These are phyloP conservation scores for Hirtodrosophila cameraria DNA, from an alignment of 2,888 invertebrate species.

Conservation along the genomic window DNA sequence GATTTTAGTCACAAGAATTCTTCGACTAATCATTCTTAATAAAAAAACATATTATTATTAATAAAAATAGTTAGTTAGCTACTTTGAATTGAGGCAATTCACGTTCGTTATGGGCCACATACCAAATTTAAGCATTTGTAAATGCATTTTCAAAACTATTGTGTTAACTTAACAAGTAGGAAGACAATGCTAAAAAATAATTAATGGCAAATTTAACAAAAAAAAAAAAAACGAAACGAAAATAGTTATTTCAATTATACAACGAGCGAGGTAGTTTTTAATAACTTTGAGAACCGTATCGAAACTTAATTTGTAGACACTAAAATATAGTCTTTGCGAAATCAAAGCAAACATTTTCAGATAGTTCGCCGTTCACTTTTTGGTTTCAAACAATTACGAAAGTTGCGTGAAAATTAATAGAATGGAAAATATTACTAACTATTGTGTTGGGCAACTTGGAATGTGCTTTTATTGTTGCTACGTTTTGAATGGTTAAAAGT, in stretches of 20 bases:
- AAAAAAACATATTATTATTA: too few species aligned
- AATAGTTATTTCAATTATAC: slow-evolving; percentile 4
- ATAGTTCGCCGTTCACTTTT: slow-evolving; percentile 60
- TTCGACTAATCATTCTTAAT: too few species aligned
- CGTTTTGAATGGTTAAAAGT: slow-evolving; percentile 9
- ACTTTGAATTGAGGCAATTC: too few species aligned
- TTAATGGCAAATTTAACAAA: neutral
- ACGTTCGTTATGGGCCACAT: too few species aligned
- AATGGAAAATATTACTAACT: slow-evolving; percentile 58
- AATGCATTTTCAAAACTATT: neutral
- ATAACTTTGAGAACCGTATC: slow-evolving; percentile 20
- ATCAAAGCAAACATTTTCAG: slow-evolving; percentile 18
- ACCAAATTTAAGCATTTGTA: neutral
- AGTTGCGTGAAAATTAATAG: slow-evolving; percentile 69
- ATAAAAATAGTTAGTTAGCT: too few species aligned
- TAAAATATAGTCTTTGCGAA: slow-evolving; percentile 34
- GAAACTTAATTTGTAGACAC: slow-evolving; percentile 10
- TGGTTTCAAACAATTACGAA: slow-evolving; percentile 61
- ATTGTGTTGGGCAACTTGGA: slow-evolving; percentile 34
- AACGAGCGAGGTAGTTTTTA: neutral
- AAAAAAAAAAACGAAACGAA: neutral
- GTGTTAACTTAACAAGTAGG: slow-evolving; percentile 9
- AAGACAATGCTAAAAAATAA: slow-evolving; percentile 8
- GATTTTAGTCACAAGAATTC: too few species aligned
- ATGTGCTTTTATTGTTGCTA: slow-evolving; percentile 28